A percentile compares a stretch with the other conserved stretches of the same genome.
Conservation (phyloP, 37 sponge, comb jelly and placozoan species). For the Cladorhizidae sp. region DNA sequence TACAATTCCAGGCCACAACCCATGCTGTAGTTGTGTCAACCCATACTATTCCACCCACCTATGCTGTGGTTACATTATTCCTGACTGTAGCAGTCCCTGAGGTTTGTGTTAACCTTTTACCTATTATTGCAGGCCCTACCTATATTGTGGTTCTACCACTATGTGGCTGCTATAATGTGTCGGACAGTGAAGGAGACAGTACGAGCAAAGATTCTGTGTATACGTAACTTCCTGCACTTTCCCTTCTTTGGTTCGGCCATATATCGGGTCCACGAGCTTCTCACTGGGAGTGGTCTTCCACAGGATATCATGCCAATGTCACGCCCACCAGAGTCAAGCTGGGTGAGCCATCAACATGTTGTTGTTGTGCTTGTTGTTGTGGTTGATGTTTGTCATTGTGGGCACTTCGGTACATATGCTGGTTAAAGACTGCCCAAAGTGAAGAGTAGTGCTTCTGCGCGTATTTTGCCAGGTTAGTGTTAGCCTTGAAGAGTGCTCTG, state of each 20-base stretch:
- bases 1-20: too few relatives aligned
- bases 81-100: too few relatives aligned
- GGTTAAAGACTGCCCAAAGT: too few relatives aligned
- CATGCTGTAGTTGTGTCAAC: too few relatives aligned
- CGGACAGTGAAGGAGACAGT: constrained; percentile 53
- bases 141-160: constrained; percentile 73
- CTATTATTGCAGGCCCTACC: constrained; percentile 73
- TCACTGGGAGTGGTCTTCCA: constrained; percentile 68
- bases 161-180: constrained; percentile 51
- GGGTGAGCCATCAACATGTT: constrained; percentile 26
- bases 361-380: not conserved
- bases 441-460: too few relatives aligned
- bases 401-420: too few relatives aligned
- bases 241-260: constrained; percentile 60
- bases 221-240: constrained; percentile 54
- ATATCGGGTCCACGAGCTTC: constrained; percentile 34
- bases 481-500: too few relatives aligned
- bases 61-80: too few relatives aligned
- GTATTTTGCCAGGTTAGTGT: too few relatives aligned
- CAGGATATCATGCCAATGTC: constrained; percentile 1
- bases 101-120: too few relatives aligned
- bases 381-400: too few relatives aligned
- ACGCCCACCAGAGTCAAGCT: constrained; percentile 40
- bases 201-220: constrained; percentile 37
- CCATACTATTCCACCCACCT: too few relatives aligned